Evolutionary conservation across 2,113 vertebrate species (phyloP).

Genomic region (Vombatus ursinus): DNA sequence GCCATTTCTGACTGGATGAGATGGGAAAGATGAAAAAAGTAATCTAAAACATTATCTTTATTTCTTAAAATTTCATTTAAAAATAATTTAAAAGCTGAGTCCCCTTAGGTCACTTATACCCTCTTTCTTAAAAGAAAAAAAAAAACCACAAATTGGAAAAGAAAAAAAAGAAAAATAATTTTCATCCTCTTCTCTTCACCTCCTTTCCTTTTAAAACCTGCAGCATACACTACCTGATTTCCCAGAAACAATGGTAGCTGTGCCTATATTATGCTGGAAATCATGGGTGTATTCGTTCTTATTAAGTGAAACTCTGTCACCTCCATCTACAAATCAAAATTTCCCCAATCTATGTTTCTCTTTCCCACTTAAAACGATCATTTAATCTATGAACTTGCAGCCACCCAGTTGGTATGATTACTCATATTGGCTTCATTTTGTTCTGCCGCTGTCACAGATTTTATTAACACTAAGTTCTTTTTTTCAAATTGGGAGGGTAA

Average conservation of each 20-base stretch:
- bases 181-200: background rate
- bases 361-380: slow-evolving; percentile 60
- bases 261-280: slow-evolving; percentile 29
- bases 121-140: slow-evolving; percentile 37
- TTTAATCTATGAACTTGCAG: slow-evolving; percentile 6
- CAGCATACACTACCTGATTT: slow-evolving; percentile 27
- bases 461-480: slow-evolving; percentile 53
- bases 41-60: background rate
- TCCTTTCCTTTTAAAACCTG: background rate
- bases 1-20: background rate
- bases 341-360: slow-evolving; percentile 32
- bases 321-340: slow-evolving; percentile 38
- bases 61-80: slow-evolving; percentile 35
- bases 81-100: slow-evolving; percentile 21
- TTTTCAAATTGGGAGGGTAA: slow-evolving; percentile 71
- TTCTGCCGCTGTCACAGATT: slow-evolving; percentile 47
- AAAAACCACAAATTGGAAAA: slow-evolving; percentile 35
- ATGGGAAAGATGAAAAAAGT: background rate
- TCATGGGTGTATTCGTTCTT: slow-evolving; percentile 35
- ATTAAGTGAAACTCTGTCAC: slow-evolving; percentile 17
- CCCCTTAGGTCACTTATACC: background rate
- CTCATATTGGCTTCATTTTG: slow-evolving; percentile 49
- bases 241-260: slow-evolving; percentile 14
- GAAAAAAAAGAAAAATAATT: background rate
- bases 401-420: background rate